Conservation (phyloP, 2,113 vertebrate genomes). For the Cnemophilus loriae region DNA sequence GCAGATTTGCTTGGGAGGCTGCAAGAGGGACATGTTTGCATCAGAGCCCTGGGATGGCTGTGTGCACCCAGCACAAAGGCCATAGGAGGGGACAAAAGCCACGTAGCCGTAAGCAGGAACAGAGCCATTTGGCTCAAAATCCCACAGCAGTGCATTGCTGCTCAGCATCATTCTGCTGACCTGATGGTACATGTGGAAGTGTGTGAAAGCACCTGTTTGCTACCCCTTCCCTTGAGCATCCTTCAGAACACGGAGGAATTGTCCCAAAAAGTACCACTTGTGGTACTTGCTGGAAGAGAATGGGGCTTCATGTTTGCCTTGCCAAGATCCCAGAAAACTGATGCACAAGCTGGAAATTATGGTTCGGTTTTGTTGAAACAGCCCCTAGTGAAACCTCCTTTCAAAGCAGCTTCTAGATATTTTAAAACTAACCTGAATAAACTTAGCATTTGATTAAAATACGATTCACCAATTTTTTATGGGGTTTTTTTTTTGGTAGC, state of each 20-base stretch:
- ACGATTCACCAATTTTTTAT: not conserved
- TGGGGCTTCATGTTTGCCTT: rapidly evolving
- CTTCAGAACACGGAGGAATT: not conserved
- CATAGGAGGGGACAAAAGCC: not conserved
- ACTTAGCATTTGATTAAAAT: not conserved
- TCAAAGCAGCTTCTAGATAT: not conserved
- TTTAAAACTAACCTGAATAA: not conserved
- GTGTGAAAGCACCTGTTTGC: not conserved
- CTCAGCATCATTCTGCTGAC: not conserved
- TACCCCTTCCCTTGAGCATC: not conserved
- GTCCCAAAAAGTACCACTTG: not conserved
- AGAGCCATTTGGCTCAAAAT: not conserved
- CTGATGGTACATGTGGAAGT: rapidly evolving
- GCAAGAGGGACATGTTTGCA: not conserved
- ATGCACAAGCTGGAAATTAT: not conserved
- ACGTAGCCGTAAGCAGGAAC: not conserved
- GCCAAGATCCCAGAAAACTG: not conserved
- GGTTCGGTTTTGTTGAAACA: not conserved
- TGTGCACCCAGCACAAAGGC: not conserved
- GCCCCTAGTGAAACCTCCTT: not conserved
- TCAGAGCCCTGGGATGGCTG: not conserved
- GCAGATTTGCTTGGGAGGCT: not conserved
- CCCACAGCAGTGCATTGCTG: not conserved
- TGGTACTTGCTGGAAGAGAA: not conserved
- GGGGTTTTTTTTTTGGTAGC: not conserved